Evolutionary conservation across 2,888 invertebrate species (phyloP).

Genomic region (Polyommatus iphigenia): DNA sequence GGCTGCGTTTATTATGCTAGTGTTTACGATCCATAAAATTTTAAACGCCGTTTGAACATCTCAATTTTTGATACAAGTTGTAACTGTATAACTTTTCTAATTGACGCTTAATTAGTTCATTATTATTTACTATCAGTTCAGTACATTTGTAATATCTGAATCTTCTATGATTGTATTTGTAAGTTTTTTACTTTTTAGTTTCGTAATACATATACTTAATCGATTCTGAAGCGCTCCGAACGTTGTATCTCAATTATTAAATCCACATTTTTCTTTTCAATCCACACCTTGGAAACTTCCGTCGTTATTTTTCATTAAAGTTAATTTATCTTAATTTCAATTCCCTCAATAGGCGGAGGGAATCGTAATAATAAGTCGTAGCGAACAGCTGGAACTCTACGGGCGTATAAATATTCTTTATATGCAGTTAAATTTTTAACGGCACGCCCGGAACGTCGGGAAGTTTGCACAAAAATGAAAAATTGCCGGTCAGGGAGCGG

Average conservation of each 20-base stretch:
- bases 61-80: slow-evolving; percentile 3
- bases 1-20: slow-evolving; percentile 43
- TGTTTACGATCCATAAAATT: slow-evolving; percentile 32
- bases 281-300: slow-evolving; percentile 24
- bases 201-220: neutral
- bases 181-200: neutral
- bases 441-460: slow-evolving; percentile 65
- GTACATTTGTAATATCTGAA: too few species aligned
- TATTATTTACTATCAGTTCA: neutral
- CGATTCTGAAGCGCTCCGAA: neutral
- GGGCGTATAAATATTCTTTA: slow-evolving; percentile 76
- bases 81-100: neutral
- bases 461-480: slow-evolving; percentile 77
- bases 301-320: slow-evolving; percentile 62
- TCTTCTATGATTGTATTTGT: too few species aligned
- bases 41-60: slow-evolving; percentile 29
- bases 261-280: slow-evolving; percentile 3
- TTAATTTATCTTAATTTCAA: slow-evolving; percentile 56
- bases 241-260: neutral
- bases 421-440: slow-evolving; percentile 76
- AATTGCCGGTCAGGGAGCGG: slow-evolving; percentile 79
- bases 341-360: slow-evolving; percentile 59
- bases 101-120: neutral
- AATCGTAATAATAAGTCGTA: slow-evolving; percentile 73
- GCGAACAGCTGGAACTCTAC: slow-evolving; percentile 68